A percentile compares a stretch with the other conserved stretches of the same genome.
phyloP scores from a whole-genome alignment of 2,888 invertebrate genomes.

The Eurois occulta region DNA sequence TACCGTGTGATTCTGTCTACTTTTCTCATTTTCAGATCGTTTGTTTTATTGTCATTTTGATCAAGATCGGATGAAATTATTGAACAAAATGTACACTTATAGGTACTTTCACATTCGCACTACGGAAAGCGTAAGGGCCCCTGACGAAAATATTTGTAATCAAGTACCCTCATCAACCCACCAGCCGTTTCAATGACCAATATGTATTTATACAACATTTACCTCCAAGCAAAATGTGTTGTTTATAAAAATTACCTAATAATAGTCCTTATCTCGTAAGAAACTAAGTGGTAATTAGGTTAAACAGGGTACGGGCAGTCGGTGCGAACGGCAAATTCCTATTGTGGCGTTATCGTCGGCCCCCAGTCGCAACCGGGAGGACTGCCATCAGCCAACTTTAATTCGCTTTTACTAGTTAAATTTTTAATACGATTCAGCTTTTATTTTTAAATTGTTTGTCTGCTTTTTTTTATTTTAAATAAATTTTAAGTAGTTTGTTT shows the following conservation, averaged over 20 bases:
- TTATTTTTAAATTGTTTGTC: constrained; percentile 59
- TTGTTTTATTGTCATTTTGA: background rate
- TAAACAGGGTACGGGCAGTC: constrained; percentile 79
- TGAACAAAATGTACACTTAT: background rate
- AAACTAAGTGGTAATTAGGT: constrained; percentile 82
- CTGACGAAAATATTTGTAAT: constrained; percentile 39
- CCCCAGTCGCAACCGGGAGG: constrained; percentile 80
- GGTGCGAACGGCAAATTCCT: constrained; percentile 84
- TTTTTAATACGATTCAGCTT: constrained; percentile 84
- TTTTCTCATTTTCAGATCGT: background rate
- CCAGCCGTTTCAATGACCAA: constrained; percentile 58
- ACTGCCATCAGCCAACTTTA: constrained; percentile 83
- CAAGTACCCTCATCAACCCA: constrained; percentile 53
- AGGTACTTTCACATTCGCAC: background rate
- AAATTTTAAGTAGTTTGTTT: constrained; percentile 23
- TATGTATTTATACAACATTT: constrained; percentile 59
- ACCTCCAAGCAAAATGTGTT: constrained; percentile 58
- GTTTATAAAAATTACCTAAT: constrained; percentile 74
- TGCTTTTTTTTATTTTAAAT: constrained; percentile 41
- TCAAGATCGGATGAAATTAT: no score
- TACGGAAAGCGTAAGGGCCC: constrained; percentile 13
- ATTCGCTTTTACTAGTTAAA: constrained; percentile 84
- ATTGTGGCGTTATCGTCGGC: constrained; percentile 87
- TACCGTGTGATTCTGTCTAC: background rate
- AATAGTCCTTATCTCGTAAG: constrained; percentile 74